Evolutionary conservation across 2,888 invertebrate genomes (phyloP).

Genomic region (Carabus problematicus): DNA sequence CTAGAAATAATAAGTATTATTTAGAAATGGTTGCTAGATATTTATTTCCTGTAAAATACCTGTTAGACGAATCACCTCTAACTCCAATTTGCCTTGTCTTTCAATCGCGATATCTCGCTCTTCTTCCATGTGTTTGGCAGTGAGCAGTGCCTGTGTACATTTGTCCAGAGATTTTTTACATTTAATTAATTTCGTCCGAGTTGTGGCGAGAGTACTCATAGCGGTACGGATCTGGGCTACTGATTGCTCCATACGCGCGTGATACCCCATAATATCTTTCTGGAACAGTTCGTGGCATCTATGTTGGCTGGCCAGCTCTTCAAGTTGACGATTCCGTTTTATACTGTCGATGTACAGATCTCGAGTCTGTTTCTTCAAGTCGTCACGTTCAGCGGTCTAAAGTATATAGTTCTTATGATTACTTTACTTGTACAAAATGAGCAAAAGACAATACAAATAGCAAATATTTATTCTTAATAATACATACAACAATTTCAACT

Average conservation of each 20-base stretch:
- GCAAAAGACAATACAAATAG: no score
- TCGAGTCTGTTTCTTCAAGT: conserved; percentile 48
- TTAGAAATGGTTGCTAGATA: conserved; percentile 4
- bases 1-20: conserved; percentile 40
- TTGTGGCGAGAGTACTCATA: conserved; percentile 26
- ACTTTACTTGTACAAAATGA: no score
- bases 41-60: conserved; percentile 39
- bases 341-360: conserved; percentile 48
- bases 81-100: conserved; percentile 47
- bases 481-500: conserved; percentile 43
- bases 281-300: conserved; percentile 47
- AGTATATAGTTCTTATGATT: conserved; percentile 4
- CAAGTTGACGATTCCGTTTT: conserved; percentile 48
- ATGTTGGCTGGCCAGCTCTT: conserved; percentile 49
- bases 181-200: conserved; percentile 16
- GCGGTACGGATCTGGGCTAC: conserved; percentile 43
- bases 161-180: conserved; percentile 34
- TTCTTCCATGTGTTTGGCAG: conserved; percentile 44
- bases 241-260: conserved; percentile 47
- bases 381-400: conserved; percentile 49
- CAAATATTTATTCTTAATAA: not conserved
- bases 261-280: conserved; percentile 48
- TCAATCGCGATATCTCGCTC: conserved; percentile 45
- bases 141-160: conserved; percentile 44
- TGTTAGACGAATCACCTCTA: conserved; percentile 46